Evolutionary conservation across 2,113 vertebrate genomes (phyloP), one percentile per base, ranked within the genome.

Genomic region (Dicrurus megarhynchus): DNA sequence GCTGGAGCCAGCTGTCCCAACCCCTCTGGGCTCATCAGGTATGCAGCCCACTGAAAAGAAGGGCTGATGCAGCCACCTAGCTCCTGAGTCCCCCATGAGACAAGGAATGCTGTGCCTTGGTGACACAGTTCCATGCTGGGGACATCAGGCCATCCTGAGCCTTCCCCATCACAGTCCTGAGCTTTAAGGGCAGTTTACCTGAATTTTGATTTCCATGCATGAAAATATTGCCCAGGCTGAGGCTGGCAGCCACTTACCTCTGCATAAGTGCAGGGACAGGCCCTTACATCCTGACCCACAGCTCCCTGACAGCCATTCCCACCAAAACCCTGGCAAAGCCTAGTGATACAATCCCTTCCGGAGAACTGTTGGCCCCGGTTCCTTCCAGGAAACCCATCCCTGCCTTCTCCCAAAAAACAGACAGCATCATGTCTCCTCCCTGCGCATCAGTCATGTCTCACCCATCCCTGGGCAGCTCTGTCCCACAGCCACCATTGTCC

Each of bases 341-440:
- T 3, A 0, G 24, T 3, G 65, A 78, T 70, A 49, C 22, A 64
- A 37, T n/a, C 84, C 61, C 46, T 89, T 89, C 87, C 44, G 3
- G 82, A 86, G 83, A 76, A 10, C 47, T 2, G 9, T 39, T 4
- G 0, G 77, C 49, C 18, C 23, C 0, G 0, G 50, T 94, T 93
- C 92, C 90, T 93, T 84, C 87, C 95, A 64, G 95, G 88, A 96
- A 96, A 52, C 83, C 88, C 64, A 42, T 90, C 92, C 91, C 90
- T 85, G 19, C 44, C 60, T 64, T 82, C 44, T 78, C 49, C 46
- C 49, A 88, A 2, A 83, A 50, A 82, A 59, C 39, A 68, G 46
- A 19, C 7, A 74, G 35, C 57, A 46, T 41, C 80, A 1, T 0
- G 8, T 68, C 81, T 84, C 95, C 75, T 93, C 90, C 81, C 55